Percentiles rank a stretch among this genome's conserved stretches.
Conservation (phyloP, 1,140 invertebrate species). For the Drosophila carrolli region DNA sequence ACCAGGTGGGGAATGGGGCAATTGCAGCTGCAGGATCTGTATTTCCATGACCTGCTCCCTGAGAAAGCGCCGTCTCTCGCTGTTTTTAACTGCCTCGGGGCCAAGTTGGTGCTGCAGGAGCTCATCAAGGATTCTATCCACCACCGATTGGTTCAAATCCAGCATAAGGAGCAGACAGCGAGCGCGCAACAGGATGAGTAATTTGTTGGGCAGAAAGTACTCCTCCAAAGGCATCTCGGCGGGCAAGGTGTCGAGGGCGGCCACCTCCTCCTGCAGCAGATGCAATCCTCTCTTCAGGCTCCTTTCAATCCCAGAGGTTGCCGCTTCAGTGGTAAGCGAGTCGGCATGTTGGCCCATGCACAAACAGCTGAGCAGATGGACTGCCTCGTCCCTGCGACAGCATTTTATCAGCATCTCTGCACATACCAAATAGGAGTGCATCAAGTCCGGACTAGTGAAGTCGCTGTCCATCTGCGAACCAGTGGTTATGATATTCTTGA, state of each 20-base stretch:
- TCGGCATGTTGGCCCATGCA: background rate
- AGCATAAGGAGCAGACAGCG: slow-evolving; percentile 9
- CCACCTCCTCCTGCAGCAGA: background rate
- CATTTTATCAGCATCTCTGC: slow-evolving; percentile 61
- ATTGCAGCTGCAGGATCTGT: slow-evolving; percentile 82
- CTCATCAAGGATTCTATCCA: slow-evolving; percentile 77
- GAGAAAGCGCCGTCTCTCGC: slow-evolving; percentile 45
- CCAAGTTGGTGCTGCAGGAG: slow-evolving; percentile 51
- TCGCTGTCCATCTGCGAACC: background rate
- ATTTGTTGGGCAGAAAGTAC: slow-evolving; percentile 45
- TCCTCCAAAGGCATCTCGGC: slow-evolving; percentile 42
- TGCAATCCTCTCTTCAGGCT: background rate
- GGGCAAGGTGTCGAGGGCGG: background rate
- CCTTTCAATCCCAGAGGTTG: background rate
- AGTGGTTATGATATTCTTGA: slow-evolving; percentile 76
- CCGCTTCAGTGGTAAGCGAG: background rate
- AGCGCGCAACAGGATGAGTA: slow-evolving; percentile 28
- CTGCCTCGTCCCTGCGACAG: slow-evolving; percentile 8
- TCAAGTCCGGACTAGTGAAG: slow-evolving; percentile 23
- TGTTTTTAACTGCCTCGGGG: background rate
- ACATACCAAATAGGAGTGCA: slow-evolving; percentile 48
- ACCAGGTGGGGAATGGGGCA: slow-evolving; percentile 13
- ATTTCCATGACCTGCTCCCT: slow-evolving; percentile 85
- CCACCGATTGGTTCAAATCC: slow-evolving; percentile 59
- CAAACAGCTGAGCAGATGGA: slow-evolving; percentile 35